Percentiles rank a stretch among this genome's conserved stretches.
Evolutionary conservation across 2,797 vertebrate genomes (phyloP).

Genomic region (Sparidentex hasta): DNA sequence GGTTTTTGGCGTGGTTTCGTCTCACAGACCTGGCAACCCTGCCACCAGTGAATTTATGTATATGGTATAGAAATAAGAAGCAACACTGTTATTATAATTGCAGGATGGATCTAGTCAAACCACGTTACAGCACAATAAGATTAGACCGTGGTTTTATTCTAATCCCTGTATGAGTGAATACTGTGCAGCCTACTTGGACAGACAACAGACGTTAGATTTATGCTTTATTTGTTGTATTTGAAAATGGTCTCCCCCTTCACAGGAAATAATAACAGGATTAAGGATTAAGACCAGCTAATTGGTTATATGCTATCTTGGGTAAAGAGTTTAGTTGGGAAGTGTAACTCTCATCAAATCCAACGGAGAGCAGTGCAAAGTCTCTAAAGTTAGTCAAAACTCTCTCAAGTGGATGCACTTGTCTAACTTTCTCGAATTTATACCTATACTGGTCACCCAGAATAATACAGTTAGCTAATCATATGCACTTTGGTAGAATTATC

Average conservation of each 20-base stretch:
- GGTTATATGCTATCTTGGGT: background rate
- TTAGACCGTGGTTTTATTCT: background rate
- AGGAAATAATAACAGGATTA: background rate
- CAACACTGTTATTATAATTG: background rate
- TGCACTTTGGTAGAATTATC: too few relatives aligned
- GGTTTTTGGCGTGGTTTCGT: too few relatives aligned
- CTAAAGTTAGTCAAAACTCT: background rate
- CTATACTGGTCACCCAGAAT: background rate
- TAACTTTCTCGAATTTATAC: background rate
- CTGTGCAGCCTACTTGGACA: background rate
- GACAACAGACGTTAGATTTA: background rate
- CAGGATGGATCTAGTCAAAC: background rate
- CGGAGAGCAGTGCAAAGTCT: background rate
- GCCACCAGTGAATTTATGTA: background rate
- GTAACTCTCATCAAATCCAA: background rate
- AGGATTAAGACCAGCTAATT: constrained; percentile 12
- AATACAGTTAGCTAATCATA: background rate
- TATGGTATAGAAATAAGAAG: background rate
- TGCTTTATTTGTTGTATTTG: background rate
- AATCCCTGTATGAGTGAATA: background rate
- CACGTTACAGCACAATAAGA: background rate
- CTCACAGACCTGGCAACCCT: too few relatives aligned
- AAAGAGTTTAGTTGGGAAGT: background rate
- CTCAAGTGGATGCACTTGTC: background rate
- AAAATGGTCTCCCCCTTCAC: background rate